Conservation (phyloP, 1,140 invertebrate species). For the Zelostemma sp. region DNA sequence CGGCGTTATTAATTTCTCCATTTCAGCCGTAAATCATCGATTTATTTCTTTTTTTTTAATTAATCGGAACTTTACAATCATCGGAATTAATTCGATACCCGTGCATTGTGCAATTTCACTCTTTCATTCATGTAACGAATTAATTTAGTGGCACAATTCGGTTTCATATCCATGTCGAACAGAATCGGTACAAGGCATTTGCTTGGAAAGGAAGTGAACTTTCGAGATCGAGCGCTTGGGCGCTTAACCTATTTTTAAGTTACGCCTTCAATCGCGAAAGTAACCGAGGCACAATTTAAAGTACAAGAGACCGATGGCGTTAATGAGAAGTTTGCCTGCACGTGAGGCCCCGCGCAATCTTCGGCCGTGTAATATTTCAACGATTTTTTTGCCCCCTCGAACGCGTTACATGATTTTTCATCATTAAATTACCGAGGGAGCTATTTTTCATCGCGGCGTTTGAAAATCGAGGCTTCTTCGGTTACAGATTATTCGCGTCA, state of each 20-base stretch:
- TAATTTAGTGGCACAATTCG: conserved; percentile 9
- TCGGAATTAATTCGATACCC: conserved; percentile 2
- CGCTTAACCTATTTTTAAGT: conserved; percentile 7
- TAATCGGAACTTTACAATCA: conserved; percentile 6
- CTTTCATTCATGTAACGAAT: conserved; percentile 1
- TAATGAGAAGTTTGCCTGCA: conserved; percentile 3
- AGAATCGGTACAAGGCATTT: neutral
- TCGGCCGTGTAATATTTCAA: too few relatives aligned
- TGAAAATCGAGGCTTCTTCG: too few relatives aligned
- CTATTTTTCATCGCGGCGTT: too few relatives aligned
- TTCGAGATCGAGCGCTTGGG: conserved; percentile 7
- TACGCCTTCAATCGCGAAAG: conserved; percentile 10
- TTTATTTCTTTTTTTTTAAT: conserved; percentile 26
- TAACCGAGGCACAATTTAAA: conserved; percentile 8
- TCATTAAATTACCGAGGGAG: too few relatives aligned
- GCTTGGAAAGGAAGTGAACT: conserved; percentile 12
- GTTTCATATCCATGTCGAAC: neutral
- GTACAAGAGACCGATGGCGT: conserved; percentile 1
- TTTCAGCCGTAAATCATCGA: neutral
- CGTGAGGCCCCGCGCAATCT: too few relatives aligned
- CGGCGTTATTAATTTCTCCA: too few relatives aligned
- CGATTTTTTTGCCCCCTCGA: neutral
- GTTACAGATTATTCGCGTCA: too few relatives aligned
- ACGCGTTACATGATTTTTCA: conserved; percentile 4
- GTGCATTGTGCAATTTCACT: conserved; percentile 3